These are phyloP conservation scores for Sus scrofa DNA, from an alignment of 2,113 vertebrate genomes.

Conservation along the genomic window T2T-Sscrofa CM000824.6:177497501-177498000, in stretches of 20 bases:
- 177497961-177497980: not conserved
- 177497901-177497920: slow-evolving; percentile 30
- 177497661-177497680: not conserved
- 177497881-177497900: not conserved
- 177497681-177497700: not conserved
- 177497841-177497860: not conserved
- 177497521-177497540: not conserved
- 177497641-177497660: not conserved
- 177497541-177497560: not conserved
- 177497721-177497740: not conserved
- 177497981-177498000: slow-evolving; percentile 44
- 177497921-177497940: slow-evolving; percentile 32
- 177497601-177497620: not conserved
- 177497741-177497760: not conserved
- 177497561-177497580: not conserved
- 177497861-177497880: not conserved
- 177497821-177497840: not conserved
- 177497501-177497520: not conserved
- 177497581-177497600: not conserved
- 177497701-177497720: not conserved
- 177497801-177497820: not conserved
- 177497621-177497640: not conserved
- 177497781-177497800: not conserved
- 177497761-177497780: not conserved
- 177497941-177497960: slow-evolving; percentile 7